A percentile compares a stretch with the other conserved stretches of the same genome.
Evolutionary conservation across 2,888 invertebrate species (phyloP).

Genomic region (Peribatodes rhomboidaria): DNA sequence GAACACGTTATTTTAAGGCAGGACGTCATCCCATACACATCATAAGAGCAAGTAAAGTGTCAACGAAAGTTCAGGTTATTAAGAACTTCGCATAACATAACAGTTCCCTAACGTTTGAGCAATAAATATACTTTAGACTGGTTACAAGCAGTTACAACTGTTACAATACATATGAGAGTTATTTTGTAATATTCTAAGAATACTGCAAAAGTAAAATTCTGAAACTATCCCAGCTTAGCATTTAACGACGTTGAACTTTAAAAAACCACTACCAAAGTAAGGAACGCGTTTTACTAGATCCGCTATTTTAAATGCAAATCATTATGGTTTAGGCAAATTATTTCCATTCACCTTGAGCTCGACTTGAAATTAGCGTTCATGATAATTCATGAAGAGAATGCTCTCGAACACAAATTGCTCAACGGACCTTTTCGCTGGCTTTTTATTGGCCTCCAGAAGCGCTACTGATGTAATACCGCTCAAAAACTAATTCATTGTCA

Average conservation of each 20-base stretch:
- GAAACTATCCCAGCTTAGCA: background rate
- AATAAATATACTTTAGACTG: no score
- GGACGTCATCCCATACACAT: no score
- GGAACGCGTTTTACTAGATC: background rate
- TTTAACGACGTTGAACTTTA: background rate
- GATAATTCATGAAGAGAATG: conserved; percentile 39
- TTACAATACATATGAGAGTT: no score
- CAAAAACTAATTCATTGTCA: conserved; percentile 7
- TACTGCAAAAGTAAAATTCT: background rate
- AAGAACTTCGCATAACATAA: no score
- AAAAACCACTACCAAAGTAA: background rate
- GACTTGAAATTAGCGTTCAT: conserved; percentile 19
- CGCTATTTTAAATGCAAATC: conserved; percentile 19
- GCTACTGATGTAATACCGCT: conserved; percentile 13
- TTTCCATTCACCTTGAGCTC: conserved; percentile 16
- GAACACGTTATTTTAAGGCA: conserved; percentile 15
- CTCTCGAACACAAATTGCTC: conserved; percentile 41
- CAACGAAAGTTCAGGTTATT: no score
- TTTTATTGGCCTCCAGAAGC: conserved; percentile 1
- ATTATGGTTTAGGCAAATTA: conserved; percentile 18
- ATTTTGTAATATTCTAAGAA: background rate
- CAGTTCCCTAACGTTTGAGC: no score
- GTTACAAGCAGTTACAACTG: no score
- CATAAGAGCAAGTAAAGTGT: no score
- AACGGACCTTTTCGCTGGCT: conserved; percentile 15